A percentile compares a stretch with the other conserved stretches of the same genome.
Conservation (phyloP, 2,797 vertebrate genomes). For the Bradypodion pumilum region DNA sequence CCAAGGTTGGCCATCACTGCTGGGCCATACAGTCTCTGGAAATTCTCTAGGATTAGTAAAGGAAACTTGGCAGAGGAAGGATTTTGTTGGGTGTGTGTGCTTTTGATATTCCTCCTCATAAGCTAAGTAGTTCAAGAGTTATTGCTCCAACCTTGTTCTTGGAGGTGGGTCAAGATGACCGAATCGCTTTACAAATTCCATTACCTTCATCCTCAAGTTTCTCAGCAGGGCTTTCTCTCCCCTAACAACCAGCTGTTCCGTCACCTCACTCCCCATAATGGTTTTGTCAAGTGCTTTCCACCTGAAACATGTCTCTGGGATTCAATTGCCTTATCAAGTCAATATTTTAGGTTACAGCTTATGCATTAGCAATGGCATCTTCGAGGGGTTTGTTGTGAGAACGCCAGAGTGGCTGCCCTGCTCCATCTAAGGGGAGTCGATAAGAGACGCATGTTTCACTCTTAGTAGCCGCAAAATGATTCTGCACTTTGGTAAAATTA, state of each 20-base stretch:
- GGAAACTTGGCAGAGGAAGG: too few species aligned
- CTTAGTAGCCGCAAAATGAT: slow-evolving; percentile 50
- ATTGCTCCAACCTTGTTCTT: not conserved
- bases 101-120: not conserved
- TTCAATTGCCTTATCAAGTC: slow-evolving; percentile 72
- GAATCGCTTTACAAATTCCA: slow-evolving; percentile 35
- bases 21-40: too few species aligned
- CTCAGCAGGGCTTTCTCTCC: slow-evolving; percentile 17
- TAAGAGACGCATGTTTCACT: slow-evolving; percentile 33
- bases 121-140: not conserved
- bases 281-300: slow-evolving; percentile 64
- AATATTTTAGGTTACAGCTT: slow-evolving; percentile 70
- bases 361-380: slow-evolving; percentile 66
- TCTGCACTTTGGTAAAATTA: slow-evolving; percentile 51
- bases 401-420: slow-evolving; percentile 6
- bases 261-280: slow-evolving; percentile 32
- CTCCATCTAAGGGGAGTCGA: slow-evolving; percentile 49
- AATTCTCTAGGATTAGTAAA: too few species aligned
- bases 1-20: too few species aligned
- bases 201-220: not conserved
- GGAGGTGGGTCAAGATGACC: fast-evolving
- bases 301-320: slow-evolving; percentile 64
- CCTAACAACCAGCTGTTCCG: not conserved
- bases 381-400: slow-evolving; percentile 43
- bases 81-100: too few species aligned